A percentile compares a stretch with the other conserved stretches of the same genome.
These are phyloP conservation scores for Catocala fraxini DNA, from an alignment of 2,888 invertebrate species.

Conservation along the genomic window DNA sequence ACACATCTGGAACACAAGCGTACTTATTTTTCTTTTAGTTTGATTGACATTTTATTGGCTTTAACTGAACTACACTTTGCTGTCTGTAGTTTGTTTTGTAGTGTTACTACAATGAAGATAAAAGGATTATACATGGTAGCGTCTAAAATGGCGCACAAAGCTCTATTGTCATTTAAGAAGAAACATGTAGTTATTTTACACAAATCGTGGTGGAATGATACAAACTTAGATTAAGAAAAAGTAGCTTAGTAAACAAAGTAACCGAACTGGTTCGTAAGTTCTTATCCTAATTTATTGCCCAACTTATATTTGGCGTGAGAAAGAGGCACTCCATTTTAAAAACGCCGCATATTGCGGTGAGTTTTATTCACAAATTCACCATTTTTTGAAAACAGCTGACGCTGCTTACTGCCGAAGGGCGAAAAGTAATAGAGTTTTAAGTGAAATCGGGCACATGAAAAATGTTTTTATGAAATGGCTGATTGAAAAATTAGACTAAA, in stretches of 20 bases:
- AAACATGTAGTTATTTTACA: too few relatives aligned
- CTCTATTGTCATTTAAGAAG: too few relatives aligned
- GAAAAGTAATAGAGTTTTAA: conserved; percentile 7
- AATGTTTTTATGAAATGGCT: neutral
- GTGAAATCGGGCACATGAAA: neutral
- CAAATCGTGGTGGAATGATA: too few relatives aligned
- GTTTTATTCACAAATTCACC: neutral
- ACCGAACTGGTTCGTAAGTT: too few relatives aligned
- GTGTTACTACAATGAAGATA: neutral
- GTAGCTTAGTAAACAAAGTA: too few relatives aligned
- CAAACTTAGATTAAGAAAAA: too few relatives aligned
- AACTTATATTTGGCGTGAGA: too few relatives aligned
- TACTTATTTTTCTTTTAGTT: conserved; percentile 15
- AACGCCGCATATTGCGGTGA: neutral
- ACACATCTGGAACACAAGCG: conserved; percentile 2
- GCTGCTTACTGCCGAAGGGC: neutral
- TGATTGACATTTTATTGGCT: conserved; percentile 12
- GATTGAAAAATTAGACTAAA: too few relatives aligned
- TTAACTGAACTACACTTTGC: neutral
- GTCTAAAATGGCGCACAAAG: too few relatives aligned
- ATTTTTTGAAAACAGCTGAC: conserved; percentile 4
- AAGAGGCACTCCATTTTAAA: neutral
- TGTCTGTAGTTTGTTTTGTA: neutral
- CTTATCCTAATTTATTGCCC: too few relatives aligned
- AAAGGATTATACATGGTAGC: too few relatives aligned